These are phyloP conservation scores for Bergia puertoricense DNA, from an alignment of 92 coral and sea anemone genomes.

Conservation along the genomic window DNA sequence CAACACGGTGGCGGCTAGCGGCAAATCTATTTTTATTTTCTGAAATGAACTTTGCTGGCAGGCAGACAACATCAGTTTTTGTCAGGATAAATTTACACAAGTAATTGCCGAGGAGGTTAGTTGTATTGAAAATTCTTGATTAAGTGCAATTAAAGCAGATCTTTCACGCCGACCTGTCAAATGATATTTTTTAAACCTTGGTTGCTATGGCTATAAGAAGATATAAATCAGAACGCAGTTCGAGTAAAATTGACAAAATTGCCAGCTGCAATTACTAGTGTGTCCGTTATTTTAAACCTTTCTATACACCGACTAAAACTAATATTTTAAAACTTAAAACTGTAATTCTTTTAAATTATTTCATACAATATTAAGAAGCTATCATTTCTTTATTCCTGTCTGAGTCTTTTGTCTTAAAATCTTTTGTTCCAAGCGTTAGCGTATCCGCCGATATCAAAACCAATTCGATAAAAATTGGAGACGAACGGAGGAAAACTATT, in stretches of 20 bases:
- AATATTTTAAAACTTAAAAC: background rate
- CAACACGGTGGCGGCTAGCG: background rate
- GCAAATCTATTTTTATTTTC: background rate
- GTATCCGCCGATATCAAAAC: background rate
- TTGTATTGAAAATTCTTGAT: constrained; percentile 21
- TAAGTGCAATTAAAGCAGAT: constrained; percentile 21
- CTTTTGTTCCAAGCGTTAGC: background rate
- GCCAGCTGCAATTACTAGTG: constrained; percentile 11
- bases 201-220: constrained; percentile 11
- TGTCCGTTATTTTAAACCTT: background rate
- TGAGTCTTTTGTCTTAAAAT: no score
- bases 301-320: background rate
- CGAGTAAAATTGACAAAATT: background rate
- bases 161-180: constrained; percentile 20
- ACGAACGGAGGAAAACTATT: background rate
- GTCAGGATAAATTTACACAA: constrained; percentile 39
- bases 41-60: constrained; percentile 3
- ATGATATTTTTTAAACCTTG: background rate
- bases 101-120: constrained; percentile 26
- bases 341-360: background rate
- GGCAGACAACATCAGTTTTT: constrained; percentile 28
- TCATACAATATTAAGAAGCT: background rate
- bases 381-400: no score
- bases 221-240: background rate
- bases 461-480: background rate